Conservation (phyloP, 2,888 invertebrate genomes). For the Selenia dentaria region DNA sequence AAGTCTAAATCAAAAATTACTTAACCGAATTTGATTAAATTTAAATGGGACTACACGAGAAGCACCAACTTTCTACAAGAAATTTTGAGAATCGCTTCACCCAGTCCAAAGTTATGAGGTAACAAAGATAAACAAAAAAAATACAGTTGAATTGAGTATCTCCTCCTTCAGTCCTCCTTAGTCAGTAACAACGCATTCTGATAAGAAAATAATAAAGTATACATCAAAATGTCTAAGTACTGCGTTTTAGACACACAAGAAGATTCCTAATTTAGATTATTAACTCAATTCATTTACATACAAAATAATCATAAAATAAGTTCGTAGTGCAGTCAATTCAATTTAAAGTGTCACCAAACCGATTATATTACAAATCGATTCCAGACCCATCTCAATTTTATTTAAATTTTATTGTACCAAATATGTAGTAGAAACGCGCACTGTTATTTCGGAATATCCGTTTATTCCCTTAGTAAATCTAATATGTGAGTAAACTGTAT, state of each 20-base stretch:
- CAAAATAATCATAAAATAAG: conserved; percentile 5
- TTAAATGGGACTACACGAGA: no score
- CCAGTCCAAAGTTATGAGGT: no score
- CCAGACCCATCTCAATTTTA: conserved; percentile 7
- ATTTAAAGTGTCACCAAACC: conserved; percentile 16
- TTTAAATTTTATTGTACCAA: conserved; percentile 5
- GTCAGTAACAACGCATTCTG: no score
- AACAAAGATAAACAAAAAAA: no score
- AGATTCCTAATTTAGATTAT: neutral
- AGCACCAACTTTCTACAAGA: no score
- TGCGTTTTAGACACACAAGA: neutral
- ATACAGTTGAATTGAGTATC: no score
- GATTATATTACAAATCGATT: conserved; percentile 15
- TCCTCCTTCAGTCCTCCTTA: no score
- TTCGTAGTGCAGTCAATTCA: conserved; percentile 3
- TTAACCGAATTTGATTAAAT: no score
- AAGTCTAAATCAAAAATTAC: no score
- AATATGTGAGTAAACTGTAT: conserved; percentile 48
- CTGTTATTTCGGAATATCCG: conserved; percentile 5
- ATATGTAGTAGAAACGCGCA: conserved; percentile 3
- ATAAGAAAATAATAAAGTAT: no score
- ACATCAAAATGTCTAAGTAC: no score
- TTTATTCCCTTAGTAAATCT: conserved; percentile 28
- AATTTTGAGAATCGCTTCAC: no score
- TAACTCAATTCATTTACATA: conserved; percentile 6